Evolutionary conservation across 2,888 invertebrate genomes (phyloP), one percentile per base, ranked within the genome.

Genomic region (Eurytoma adleriae): DNA sequence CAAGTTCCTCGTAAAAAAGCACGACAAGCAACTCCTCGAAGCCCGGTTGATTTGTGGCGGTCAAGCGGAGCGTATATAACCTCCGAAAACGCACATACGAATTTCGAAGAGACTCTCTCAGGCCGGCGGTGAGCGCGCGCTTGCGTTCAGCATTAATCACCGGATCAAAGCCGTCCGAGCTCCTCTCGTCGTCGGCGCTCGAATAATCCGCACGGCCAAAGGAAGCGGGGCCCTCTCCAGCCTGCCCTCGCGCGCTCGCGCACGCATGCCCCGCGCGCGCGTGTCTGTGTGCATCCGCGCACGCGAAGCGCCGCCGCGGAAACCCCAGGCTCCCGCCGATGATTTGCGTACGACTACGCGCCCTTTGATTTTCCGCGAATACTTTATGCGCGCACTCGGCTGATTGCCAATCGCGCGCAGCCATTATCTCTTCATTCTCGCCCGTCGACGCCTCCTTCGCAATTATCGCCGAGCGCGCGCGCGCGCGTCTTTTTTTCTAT

Each of bases 81-180:
- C 0, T 40, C 7, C 40, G 40, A 40, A 40, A 40, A 40, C 40
- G 54, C 2, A n/a, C 14, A 54, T 52, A 50, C 16, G 16, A 54
- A 54, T 54, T n/a, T 54, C 54, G 54, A 54, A 40, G 4, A 40
- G 40, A 40, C 40, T 40, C 40, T 30, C 30, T 40, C 40, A 40
- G 40, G 5, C 7, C 4, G 40, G 54, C 2, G 10, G 54, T 12
- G 54, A n/a, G 14, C 16, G 54, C n/a, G 54, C 54, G 54, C 16
- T 14, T 16, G 50, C 64, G 75, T 54, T 68, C 57, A 69, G 78
- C 78, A 82, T 84, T 83, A 84, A 85, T 84, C 82, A 83, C 75
- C 59, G 57, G 83, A 85, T 85, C 84, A 84, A 85, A 84, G 84
- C 76, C 13, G 56, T 1, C 18, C 64, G 57, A 3, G 30, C 56